Base-by-base conservation (phyloP, 1,140 invertebrate genomes). In the Zaprionus gabonicus region DNA sequence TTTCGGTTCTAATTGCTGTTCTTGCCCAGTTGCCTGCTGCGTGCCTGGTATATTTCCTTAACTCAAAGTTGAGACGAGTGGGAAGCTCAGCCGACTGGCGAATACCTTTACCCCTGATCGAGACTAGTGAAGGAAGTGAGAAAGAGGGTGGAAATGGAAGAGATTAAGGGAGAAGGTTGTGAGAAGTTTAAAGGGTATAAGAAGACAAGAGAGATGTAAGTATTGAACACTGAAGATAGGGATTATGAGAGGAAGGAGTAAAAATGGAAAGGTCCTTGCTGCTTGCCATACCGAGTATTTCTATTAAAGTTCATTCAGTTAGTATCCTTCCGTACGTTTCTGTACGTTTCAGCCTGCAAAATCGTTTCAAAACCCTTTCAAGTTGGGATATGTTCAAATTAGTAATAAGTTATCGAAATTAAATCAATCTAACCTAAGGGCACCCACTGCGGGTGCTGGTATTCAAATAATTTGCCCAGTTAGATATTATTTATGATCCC, bases 31-130 rank as follows among this genome's bases (percentile, higher is more conserved):
- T 53, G 60, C 23, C 25, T 28, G 38, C 44, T 27, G 23, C 27
- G 46, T 46, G 60, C 23, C 41, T 41, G 38, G 58, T 66, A 72
- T 73, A 86, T 86, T 85, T 86, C 83, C 82, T 85, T 82, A 87
- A 87, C 71, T 75, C 46, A 36, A 17, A 51, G 57, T 71, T 82
- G 73, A 23, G 38, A 23, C 20, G 60, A 27, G 23, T 64, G 23
- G 17, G 28, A 2, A 9, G 10, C 9, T 3, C n/a, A n/a, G 10
- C 15, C 3, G 62, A 60, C 71, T 44, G 0, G 4, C 12, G 3
- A 7, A 69, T 69, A 74, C 57, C 69, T 44, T 17, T 17, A n/a
- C n/a, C n/a, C 7, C 4, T 25, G 1, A 20, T 13, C 46, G 13
- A 31, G 31, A 10, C 31, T 9, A n/a, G 6, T 6, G 17, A 17